Evolutionary conservation across 2,797 vertebrate genomes (phyloP).

Genomic region (Arctocebus calabarensis): DNA sequence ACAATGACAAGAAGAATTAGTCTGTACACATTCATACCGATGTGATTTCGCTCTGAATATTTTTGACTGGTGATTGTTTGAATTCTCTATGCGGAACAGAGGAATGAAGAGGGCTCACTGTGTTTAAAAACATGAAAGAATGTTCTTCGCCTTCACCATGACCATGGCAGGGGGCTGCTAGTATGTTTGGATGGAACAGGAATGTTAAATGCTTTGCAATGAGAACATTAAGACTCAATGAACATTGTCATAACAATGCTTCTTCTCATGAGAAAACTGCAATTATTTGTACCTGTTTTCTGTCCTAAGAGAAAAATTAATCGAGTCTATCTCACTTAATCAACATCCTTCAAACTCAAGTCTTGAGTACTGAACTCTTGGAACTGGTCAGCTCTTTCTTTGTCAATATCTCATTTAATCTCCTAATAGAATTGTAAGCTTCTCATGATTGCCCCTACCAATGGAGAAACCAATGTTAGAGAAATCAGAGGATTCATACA

Average conservation of each 20-base stretch:
- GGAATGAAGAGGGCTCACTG: not conserved
- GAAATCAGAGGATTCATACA: not conserved
- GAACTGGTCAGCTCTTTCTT: not conserved
- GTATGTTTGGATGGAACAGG: not conserved
- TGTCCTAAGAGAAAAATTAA: slow-evolving; percentile 33
- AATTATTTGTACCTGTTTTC: not conserved
- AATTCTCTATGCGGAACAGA: not conserved
- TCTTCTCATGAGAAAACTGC: not conserved
- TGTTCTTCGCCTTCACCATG: not conserved
- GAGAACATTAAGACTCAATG: not conserved
- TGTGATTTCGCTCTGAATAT: not conserved
- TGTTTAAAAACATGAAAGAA: not conserved
- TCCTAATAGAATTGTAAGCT: not conserved
- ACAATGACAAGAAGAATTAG: not conserved
- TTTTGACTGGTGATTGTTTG: not conserved
- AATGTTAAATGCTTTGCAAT: not conserved
- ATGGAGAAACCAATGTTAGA: not conserved
- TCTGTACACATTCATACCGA: not conserved
- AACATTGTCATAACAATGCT: not conserved
- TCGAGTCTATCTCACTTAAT: not conserved
- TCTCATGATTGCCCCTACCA: not conserved
- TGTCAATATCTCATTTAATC: not conserved
- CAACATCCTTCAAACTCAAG: slow-evolving; percentile 5
- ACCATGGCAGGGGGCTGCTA: not conserved
- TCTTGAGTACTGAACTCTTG: not conserved